A percentile compares a stretch with the other conserved stretches of the same genome.
These are phyloP conservation scores for Anableps anableps DNA, from an alignment of 2,797 vertebrate genomes.

Conservation along the genomic window DNA sequence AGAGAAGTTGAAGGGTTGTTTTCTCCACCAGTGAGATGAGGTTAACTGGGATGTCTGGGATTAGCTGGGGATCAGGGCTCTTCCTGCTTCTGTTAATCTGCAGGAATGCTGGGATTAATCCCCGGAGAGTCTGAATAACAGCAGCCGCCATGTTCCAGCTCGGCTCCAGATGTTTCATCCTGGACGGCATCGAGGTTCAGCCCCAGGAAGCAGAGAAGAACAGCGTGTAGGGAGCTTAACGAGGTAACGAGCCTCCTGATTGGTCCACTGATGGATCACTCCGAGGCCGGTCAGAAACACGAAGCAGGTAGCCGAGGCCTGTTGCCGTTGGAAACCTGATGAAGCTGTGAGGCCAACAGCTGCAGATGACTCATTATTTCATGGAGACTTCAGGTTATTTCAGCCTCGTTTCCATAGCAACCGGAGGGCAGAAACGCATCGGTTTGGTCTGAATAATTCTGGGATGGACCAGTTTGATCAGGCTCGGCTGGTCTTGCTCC, in stretches of 20 bases:
- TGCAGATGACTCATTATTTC: background rate
- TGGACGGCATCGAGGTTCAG: background rate
- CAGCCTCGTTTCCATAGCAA: background rate
- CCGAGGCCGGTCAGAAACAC: background rate
- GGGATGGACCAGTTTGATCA: no score
- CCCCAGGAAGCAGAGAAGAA: background rate
- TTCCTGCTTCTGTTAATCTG: background rate
- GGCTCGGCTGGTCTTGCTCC: no score
- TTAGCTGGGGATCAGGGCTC: background rate
- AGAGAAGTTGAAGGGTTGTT: no score
- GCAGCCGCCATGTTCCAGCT: no score
- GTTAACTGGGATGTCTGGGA: background rate
- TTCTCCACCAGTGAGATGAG: no score
- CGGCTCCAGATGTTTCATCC: slow-evolving; percentile 3
- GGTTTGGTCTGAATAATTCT: background rate
- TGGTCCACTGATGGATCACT: background rate
- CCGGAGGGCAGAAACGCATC: no score
- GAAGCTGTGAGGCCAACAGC: background rate
- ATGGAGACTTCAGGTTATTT: background rate
- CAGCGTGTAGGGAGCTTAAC: no score
- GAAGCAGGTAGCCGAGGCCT: background rate
- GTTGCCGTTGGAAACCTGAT: background rate
- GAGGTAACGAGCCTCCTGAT: background rate
- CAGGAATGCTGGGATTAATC: background rate
- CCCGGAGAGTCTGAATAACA: no score